Base-by-base conservation (phyloP, 23 tunicate species). In the Trididemnum miniatum region DNA sequence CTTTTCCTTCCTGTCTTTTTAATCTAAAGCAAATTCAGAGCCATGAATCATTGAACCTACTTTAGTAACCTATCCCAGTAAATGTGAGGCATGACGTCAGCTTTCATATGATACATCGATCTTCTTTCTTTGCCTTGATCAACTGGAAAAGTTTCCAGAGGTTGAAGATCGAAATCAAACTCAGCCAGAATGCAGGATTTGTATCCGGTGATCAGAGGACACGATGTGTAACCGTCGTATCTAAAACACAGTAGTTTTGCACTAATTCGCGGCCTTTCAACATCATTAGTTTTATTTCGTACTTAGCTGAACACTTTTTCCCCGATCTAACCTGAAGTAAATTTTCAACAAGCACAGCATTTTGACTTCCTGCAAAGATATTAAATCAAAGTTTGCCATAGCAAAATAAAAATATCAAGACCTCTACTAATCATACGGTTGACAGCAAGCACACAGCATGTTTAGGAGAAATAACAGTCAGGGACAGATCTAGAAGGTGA, bases 151-250 rank as follows among this genome's bases (percentile, higher is more conserved):
- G 97, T 91, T 77, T 96, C 99, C 78, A 96, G 65, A 1, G 96
- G 97, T 5, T 84, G 37, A 26, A 93, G 84, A 69, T 91, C 96
- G 66, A 86, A 96, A 40, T 93, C 99, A 72, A 96, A 96, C 82
- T 96, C 99, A 24, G 99, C 99, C 79, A 96, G 66, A 25, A 96
- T 96, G 64, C 97, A 91, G 4, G 96, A 78, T 62, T 84, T 84
- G 69, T 96, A 93, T 34, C 97, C 82, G 51, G 99, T 96, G 4
- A 96, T 81, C 40, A 96, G 85, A 20, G 99, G 99, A 65, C 99
- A 96, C 9, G 95, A 89, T 3, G 98, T 95, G 89, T 95, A 95
- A 7, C 99, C 99, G 57, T 95, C 96, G 59, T 95, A 95, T 4
- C 93, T 88, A 65, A 74, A 83, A 74, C 59, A 22, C 38, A 15